Evolutionary conservation across 2,888 invertebrate genomes (phyloP), one percentile per base, ranked within the genome.

Genomic region (Plebejus argus): DNA sequence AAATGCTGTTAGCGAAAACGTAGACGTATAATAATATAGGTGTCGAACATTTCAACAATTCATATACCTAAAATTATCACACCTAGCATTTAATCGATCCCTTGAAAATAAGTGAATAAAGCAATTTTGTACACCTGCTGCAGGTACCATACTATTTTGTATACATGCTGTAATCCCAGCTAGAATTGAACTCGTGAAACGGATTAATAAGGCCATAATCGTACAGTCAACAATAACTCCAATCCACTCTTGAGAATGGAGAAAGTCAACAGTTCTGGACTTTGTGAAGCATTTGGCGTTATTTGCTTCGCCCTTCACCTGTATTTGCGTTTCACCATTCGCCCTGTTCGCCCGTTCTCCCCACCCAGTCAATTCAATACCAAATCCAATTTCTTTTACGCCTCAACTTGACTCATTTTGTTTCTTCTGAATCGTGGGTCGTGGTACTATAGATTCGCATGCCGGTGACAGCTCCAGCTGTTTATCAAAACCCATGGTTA

Each of bases 331-430:
- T 80, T 82, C 81, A 78, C 79, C 78, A 82, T 66, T 28, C 66
- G 66, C 66, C 28, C 12, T 61, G 66, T 5, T 28, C 23, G 6
- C 28, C 4, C 85, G 80, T 82, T 80, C 82, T 81, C 81, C 78
- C 80, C 78, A 82, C 77, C 80, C 80, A 80, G 88, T 88, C 90
- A 89, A 89, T 90, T 90, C 90, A 90, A 91, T 90, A 89, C 89
- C 83, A 88, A 91, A 91, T 90, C 90, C 91, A 92, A 91, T 92
- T 90, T 89, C 89, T 91, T 91, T 89, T 86, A 35, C 39, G 88
- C 87, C 89, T 88, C 88, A 89, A 90, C 87, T 89, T 87, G 86
- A 85, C 86, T 91, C 90, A 90, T 91, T 90, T 89, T 87, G 87
- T 90, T 88, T 87, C 87, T 87, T 84, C 79, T 77, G 78, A 86